These are phyloP conservation scores for Heteronetta atricapilla DNA, from an alignment of 2,113 vertebrate genomes.

Conservation along the genomic window DNA sequence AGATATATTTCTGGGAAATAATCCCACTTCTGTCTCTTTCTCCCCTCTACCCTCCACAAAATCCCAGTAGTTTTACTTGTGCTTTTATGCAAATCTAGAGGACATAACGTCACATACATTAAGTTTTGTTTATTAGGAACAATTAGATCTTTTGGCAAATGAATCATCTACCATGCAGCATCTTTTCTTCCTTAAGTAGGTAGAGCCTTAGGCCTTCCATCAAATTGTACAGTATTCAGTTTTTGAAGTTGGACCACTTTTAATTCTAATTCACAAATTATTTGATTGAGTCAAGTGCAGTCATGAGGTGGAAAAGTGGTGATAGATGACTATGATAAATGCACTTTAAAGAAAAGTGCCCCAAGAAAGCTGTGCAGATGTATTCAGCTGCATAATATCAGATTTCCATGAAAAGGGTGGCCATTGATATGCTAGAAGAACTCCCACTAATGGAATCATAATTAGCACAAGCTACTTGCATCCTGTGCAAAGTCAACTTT, in stretches of 20 bases:
- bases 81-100: not conserved
- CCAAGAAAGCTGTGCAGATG: conserved; percentile 39
- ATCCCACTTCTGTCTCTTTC: not conserved
- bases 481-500: conserved; percentile 21
- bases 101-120: not conserved
- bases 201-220: not conserved
- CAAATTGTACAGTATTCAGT: not conserved
- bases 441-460: conserved; percentile 4
- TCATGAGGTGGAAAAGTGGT: conserved; percentile 41
- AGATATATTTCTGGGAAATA: not conserved
- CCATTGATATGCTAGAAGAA: not conserved
- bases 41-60: not conserved
- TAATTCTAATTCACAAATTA: conserved; percentile 49
- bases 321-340: conserved; percentile 34
- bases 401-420: not conserved
- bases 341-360: conserved; percentile 39
- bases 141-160: conserved; percentile 19
- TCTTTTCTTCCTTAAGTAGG: not conserved
- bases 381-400: conserved; percentile 27
- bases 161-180: not conserved
- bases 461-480: not conserved
- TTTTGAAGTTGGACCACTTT: conserved; percentile 17
- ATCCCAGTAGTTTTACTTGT: not conserved
- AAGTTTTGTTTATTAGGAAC: not conserved
- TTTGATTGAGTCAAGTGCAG: conserved; percentile 36